phyloP scores from a whole-genome alignment of 2,113 vertebrate genomes.

The Octodon degus region DNA sequence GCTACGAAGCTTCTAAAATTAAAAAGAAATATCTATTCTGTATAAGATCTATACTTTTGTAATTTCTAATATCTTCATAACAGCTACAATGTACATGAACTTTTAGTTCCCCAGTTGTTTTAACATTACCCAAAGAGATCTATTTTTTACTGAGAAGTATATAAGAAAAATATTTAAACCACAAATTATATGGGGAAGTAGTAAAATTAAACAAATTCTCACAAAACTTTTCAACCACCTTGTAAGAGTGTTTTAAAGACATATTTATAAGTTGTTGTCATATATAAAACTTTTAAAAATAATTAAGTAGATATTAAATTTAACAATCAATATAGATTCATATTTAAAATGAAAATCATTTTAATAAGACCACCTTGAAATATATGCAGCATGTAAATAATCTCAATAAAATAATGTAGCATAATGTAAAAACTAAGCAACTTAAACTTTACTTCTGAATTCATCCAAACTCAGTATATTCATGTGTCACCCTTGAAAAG shows the following conservation, averaged over 20 bases:
- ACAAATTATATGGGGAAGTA: not conserved
- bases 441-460: conserved; percentile 5
- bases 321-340: conserved; percentile 12
- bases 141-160: conserved; percentile 24
- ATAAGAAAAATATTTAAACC: conserved; percentile 36
- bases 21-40: not conserved
- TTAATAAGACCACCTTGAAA: not conserved
- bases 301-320: conserved; percentile 18
- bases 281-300: conserved; percentile 17
- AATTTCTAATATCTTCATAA: conserved; percentile 42
- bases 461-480: conserved; percentile 10
- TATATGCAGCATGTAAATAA: not conserved
- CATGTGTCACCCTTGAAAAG: not conserved
- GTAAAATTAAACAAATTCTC: not conserved
- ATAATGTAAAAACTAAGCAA: not conserved
- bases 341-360: conserved; percentile 16
- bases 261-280: not conserved
- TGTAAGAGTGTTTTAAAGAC: not conserved
- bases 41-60: conserved; percentile 15
- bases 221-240: not conserved
- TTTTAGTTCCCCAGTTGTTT: not conserved
- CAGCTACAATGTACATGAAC: not conserved
- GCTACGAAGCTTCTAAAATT: not conserved
- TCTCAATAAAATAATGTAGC: conserved; percentile 45
- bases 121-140: not conserved